Conservation (phyloP, 1,140 invertebrate species). For the Zaprionus tsacasi region DNA sequence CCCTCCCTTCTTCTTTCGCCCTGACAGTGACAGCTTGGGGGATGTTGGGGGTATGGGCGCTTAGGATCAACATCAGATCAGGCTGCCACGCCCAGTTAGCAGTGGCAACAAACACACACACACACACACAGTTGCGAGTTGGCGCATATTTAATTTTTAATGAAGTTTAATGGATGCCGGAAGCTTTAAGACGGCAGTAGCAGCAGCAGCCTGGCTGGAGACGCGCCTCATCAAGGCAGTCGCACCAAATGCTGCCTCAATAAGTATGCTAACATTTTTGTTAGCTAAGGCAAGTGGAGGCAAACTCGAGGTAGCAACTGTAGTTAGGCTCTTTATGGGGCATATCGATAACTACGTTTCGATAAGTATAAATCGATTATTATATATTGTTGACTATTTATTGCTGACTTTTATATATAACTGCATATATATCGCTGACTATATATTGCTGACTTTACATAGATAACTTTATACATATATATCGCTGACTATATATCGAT, state of each 20-base stretch:
- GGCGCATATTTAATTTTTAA: conserved; percentile 79
- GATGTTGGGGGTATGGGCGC: not conserved
- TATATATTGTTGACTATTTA: no score
- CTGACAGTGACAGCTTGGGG: conserved; percentile 4
- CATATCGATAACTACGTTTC: no score
- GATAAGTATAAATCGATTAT: no score
- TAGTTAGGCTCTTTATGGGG: no score
- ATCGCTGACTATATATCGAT: no score
- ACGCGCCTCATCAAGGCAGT: conserved; percentile 1
- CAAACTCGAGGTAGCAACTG: not conserved
- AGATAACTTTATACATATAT: no score
- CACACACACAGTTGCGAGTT: conserved; percentile 6
- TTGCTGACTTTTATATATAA: no score
- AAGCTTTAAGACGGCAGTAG: conserved; percentile 65
- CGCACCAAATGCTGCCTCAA: conserved; percentile 26
- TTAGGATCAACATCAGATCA: conserved; percentile 35
- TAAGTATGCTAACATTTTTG: conserved; percentile 47
- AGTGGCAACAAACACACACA: not conserved
- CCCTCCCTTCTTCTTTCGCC: no score
- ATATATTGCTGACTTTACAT: no score
- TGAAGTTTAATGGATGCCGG: conserved; percentile 82
- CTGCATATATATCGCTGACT: no score
- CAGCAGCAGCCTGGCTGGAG: conserved; percentile 21
- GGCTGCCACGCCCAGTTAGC: conserved; percentile 54
- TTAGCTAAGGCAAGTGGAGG: conserved; percentile 17